A percentile compares a stretch with the other conserved stretches of the same genome.
These are phyloP conservation scores for Odontomyia ornata DNA, from an alignment of 2,888 invertebrate species.

Conservation along the genomic window DNA sequence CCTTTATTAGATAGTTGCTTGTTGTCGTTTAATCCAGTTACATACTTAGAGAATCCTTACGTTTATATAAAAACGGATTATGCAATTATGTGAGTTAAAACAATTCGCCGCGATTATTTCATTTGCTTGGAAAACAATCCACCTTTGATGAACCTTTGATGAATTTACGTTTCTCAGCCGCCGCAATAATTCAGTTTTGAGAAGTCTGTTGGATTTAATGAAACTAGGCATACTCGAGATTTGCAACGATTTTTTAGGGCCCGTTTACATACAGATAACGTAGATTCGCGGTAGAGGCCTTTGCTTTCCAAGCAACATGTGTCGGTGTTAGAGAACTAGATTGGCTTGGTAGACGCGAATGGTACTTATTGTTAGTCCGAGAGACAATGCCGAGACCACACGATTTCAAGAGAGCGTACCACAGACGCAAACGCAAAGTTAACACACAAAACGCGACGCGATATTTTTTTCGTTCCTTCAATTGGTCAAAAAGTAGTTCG, in stretches of 20 bases:
- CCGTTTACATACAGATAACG: too few species aligned
- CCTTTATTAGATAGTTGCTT: not conserved
- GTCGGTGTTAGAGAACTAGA: not conserved
- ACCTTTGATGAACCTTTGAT: too few species aligned
- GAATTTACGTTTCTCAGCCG: too few species aligned
- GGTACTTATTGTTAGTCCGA: not conserved
- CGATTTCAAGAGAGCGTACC: not conserved
- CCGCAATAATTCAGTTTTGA: too few species aligned
- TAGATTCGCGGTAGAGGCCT: too few species aligned
- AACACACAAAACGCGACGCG: not conserved
- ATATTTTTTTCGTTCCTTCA: not conserved
- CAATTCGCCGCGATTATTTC: slow-evolving; percentile 8
- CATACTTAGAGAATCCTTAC: slow-evolving; percentile 28
- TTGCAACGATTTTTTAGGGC: too few species aligned
- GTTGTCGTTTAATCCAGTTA: slow-evolving; percentile 5
- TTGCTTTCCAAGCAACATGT: too few species aligned
- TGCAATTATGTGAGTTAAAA: slow-evolving; percentile 25
- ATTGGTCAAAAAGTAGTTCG: slow-evolving; percentile 16
- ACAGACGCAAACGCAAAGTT: not conserved
- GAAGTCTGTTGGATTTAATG: too few species aligned
- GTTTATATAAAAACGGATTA: slow-evolving; percentile 33
- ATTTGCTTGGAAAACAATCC: too few species aligned
- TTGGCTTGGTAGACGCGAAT: not conserved
- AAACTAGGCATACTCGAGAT: too few species aligned
- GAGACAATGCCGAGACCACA: not conserved